Evolutionary conservation across 2,113 vertebrate genomes (phyloP).

Genomic region (Chaetura pelagica): DNA sequence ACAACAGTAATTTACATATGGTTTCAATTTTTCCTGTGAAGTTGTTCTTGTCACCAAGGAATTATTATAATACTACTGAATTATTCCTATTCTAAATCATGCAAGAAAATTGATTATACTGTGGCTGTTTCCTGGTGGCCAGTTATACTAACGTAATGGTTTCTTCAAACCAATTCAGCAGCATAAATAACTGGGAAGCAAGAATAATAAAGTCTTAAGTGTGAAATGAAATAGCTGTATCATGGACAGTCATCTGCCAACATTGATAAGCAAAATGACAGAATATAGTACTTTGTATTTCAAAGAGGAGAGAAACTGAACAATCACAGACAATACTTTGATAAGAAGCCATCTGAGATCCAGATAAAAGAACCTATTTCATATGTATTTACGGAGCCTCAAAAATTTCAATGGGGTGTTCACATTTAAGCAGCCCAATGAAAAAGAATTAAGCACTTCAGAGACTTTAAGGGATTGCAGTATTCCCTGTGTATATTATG

Average conservation of each 20-base stretch:
- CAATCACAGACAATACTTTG: neutral
- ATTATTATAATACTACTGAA: neutral
- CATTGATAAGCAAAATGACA: neutral
- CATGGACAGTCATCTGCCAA: neutral
- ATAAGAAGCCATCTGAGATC: neutral
- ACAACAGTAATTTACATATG: neutral
- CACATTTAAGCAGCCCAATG: neutral
- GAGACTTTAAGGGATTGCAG: neutral
- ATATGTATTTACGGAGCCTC: neutral
- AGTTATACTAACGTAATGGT: neutral
- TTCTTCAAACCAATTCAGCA: neutral
- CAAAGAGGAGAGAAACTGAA: neutral
- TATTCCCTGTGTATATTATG: neutral
- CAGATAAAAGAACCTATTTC: neutral
- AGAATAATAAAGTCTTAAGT: neutral
- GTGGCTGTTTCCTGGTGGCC: neutral
- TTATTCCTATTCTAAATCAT: neutral
- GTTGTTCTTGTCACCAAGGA: neutral
- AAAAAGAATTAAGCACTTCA: neutral
- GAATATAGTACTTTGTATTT: neutral
- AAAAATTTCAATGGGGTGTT: neutral
- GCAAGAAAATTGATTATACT: neutral
- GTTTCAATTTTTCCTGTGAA: neutral
- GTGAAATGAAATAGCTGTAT: neutral
- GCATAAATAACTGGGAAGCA: neutral